A percentile compares a stretch with the other conserved stretches of the same genome.
phyloP scores from a whole-genome alignment of 2,888 invertebrate species.

The Rhagophthalmus giganteus region DNA sequence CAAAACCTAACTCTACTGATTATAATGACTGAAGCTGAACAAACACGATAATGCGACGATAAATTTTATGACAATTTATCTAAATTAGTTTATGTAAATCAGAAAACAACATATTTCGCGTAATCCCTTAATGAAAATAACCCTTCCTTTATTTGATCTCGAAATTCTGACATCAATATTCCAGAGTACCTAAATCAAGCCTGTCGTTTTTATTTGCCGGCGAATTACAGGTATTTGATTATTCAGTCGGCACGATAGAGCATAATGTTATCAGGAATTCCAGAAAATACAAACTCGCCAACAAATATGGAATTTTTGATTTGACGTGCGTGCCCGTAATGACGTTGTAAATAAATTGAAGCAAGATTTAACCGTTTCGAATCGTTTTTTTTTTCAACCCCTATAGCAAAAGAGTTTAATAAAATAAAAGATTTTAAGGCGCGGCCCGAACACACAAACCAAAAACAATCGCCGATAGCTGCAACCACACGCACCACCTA shows the following conservation, averaged over 20 bases:
- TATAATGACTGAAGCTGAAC: not conserved
- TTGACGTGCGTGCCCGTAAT: conserved; percentile 19
- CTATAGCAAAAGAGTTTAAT: conserved; percentile 1
- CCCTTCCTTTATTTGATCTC: not conserved
- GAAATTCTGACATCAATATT: not conserved
- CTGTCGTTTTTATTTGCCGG: not conserved
- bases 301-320: conserved; percentile 25
- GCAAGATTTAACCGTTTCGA: conserved; percentile 13
- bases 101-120: too few species aligned
- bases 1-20: not conserved
- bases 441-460: conserved; percentile 23
- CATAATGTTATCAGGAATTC: too few species aligned
- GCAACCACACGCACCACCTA: conserved; percentile 20
- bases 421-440: too few species aligned
- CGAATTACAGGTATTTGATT: not conserved
- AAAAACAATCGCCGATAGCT: conserved; percentile 24
- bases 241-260: not conserved
- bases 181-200: not conserved
- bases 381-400: conserved; percentile 3
- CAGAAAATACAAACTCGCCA: not conserved
- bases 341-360: conserved; percentile 10
- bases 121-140: conserved; percentile 6
- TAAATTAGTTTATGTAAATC: not conserved
- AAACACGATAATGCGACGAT: not conserved
- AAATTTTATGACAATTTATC: not conserved